A percentile compares a stretch with the other conserved stretches of the same genome.
Conservation (phyloP, 1,140 invertebrate genomes). For the Ganaspis sp. region DNA sequence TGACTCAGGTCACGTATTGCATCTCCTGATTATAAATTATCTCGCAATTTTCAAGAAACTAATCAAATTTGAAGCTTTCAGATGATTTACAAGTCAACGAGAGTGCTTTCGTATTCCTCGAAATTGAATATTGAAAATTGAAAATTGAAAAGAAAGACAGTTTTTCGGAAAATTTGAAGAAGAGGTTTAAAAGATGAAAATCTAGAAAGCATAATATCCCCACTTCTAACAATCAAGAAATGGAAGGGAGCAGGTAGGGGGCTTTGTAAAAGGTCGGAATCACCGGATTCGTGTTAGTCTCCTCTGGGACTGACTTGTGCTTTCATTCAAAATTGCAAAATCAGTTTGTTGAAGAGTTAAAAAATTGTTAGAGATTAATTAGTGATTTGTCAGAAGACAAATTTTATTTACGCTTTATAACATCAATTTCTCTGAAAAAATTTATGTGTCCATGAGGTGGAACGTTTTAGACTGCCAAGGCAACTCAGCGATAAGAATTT, state of each 20-base stretch:
- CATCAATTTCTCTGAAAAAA: not conserved
- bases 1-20: not conserved
- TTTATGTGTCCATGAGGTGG: conserved; percentile 75
- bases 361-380: not conserved
- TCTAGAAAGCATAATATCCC: conserved; percentile 36
- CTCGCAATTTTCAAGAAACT: not conserved
- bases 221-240: conserved; percentile 47
- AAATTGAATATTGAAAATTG: no score
- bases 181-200: not conserved
- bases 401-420: not conserved
- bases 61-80: not conserved
- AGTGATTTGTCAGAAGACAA: not conserved
- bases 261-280: conserved; percentile 55
- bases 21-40: not conserved
- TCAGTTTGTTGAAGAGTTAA: not conserved
- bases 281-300: conserved; percentile 55
- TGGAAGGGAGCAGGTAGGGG: conserved; percentile 40
- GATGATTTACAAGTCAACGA: not conserved
- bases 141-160: not conserved
- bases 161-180: not conserved
- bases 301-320: conserved; percentile 31
- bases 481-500: conserved; percentile 67
- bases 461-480: conserved; percentile 73
- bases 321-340: conserved; percentile 33
- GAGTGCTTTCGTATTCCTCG: no score